phyloP scores from a whole-genome alignment of 2,113 vertebrate species.

The Macrotus californicus region DNA sequence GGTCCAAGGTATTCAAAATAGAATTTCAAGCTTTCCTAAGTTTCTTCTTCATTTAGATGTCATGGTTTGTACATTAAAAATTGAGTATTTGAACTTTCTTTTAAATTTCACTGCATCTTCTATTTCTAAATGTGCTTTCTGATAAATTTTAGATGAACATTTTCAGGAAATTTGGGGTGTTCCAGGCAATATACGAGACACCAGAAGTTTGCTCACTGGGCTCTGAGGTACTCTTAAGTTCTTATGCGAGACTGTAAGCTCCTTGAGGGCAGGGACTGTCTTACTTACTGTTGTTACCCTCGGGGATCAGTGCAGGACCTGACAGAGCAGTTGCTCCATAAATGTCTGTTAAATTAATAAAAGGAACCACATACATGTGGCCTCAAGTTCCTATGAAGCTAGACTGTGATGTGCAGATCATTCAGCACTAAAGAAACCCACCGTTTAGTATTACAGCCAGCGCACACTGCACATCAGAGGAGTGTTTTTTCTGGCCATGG shows the following conservation, averaged over 20 bases:
- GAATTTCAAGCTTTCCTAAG: slow-evolving; percentile 29
- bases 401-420: background rate
- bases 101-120: slow-evolving; percentile 30
- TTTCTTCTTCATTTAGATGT: slow-evolving; percentile 1
- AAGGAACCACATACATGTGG: background rate
- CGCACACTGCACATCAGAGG: background rate
- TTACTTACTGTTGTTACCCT: slow-evolving; percentile 30
- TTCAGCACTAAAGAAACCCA: background rate
- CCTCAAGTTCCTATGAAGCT: background rate
- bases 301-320: background rate
- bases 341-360: slow-evolving; percentile 41
- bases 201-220: background rate
- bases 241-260: slow-evolving; percentile 49
- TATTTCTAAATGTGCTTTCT: slow-evolving; percentile 39
- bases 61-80: slow-evolving; percentile 24
- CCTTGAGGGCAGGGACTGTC: slow-evolving; percentile 27
- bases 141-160: slow-evolving; percentile 36
- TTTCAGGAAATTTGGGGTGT: slow-evolving; percentile 34
- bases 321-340: slow-evolving; percentile 31
- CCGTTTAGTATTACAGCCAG: background rate
- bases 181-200: slow-evolving; percentile 1
- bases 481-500: background rate
- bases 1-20: slow-evolving; percentile 49
- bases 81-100: slow-evolving; percentile 23
- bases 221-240: slow-evolving; percentile 41